Conservation (phyloP, 2,797 vertebrate genomes). For the Champsocephalus gunnari region DNA sequence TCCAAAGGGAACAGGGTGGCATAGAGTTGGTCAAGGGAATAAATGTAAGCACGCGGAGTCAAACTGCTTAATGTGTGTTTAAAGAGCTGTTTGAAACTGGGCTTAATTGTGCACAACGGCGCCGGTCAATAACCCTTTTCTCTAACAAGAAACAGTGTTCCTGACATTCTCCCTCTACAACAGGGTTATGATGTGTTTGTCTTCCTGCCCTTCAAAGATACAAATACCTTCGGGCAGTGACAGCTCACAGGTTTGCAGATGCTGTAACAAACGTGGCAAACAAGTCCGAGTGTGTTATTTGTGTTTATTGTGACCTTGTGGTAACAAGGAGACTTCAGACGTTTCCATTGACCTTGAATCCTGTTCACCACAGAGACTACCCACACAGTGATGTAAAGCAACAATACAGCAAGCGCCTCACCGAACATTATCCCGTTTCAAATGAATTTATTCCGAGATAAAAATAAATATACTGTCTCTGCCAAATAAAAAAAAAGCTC, state of each 20-base stretch:
- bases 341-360: not conserved
- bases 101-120: slow-evolving; percentile 20
- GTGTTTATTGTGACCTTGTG: not conserved
- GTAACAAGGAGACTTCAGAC: not conserved
- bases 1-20: not conserved
- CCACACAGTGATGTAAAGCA: not conserved
- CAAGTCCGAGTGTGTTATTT: not conserved
- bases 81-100: not conserved
- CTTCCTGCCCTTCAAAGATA: not conserved
- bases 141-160: slow-evolving; percentile 1
- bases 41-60: not conserved
- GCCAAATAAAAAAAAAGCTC: slow-evolving; percentile 46
- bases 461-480: slow-evolving; percentile 28
- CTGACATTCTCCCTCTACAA: not conserved
- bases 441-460: slow-evolving; percentile 21
- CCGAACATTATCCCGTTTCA: slow-evolving; percentile 5
- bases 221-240: not conserved
- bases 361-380: not conserved
- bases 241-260: not conserved
- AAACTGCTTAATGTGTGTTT: slow-evolving; percentile 10
- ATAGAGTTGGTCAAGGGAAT: slow-evolving; percentile 2
- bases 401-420: not conserved
- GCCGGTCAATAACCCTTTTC: slow-evolving; percentile 2
- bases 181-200: not conserved
- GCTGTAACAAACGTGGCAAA: not conserved